phyloP scores from a whole-genome alignment of 2,888 invertebrate genomes.

The Noctua janthina region DNA sequence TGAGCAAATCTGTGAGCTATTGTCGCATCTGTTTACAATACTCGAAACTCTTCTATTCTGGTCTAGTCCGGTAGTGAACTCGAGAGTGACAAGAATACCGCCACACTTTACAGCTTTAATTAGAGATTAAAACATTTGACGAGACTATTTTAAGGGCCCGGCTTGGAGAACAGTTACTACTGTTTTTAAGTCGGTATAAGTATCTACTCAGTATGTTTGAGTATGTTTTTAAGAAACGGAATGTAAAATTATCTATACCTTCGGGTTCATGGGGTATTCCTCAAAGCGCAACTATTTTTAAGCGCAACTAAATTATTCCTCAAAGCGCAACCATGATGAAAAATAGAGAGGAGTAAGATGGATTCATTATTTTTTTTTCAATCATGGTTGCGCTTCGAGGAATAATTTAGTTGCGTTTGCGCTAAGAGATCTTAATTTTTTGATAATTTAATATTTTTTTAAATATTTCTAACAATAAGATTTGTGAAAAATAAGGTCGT shows the following conservation, averaged over 20 bases:
- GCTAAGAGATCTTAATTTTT: not conserved
- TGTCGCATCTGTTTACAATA: constrained; percentile 43
- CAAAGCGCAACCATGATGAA: no score
- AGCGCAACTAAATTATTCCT: no score
- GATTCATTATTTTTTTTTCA: no score
- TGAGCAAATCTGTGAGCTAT: not conserved
- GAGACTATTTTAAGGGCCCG: constrained; percentile 48
- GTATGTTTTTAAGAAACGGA: not conserved
- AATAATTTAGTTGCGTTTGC: no score
- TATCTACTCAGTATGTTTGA: not conserved
- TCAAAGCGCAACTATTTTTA: no score
- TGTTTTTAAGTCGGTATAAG: not conserved
- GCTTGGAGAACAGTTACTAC: constrained; percentile 5
- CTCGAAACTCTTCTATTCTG: constrained; percentile 30
- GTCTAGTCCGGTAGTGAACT: constrained; percentile 27
- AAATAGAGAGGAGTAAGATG: no score
- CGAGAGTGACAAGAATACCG: constrained; percentile 59
- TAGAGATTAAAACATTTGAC: constrained; percentile 60
- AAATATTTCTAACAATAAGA: not conserved
- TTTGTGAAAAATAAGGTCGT: not conserved
- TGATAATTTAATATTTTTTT: not conserved
- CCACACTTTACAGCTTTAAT: constrained; percentile 54
- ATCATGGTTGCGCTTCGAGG: no score
- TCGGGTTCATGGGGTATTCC: no score
- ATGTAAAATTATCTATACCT: not conserved